Percentiles rank a stretch among this genome's conserved stretches.
Evolutionary conservation across 2,888 invertebrate species (phyloP).

Genomic region (Dryococelus australis): DNA sequence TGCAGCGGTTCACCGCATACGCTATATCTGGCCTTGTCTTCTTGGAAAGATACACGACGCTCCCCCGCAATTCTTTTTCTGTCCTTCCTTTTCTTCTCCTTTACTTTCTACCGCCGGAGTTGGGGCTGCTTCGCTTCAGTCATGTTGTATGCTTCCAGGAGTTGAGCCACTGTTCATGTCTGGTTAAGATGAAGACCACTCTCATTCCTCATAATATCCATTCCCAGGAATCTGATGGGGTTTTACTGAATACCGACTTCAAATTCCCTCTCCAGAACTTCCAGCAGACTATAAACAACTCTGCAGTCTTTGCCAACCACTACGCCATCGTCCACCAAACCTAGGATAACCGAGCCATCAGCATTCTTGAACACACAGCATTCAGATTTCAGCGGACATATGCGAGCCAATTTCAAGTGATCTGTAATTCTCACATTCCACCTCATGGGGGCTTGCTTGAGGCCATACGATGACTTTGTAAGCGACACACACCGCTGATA

Average conservation of each 20-base stretch:
- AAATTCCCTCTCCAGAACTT: not conserved
- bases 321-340: not conserved
- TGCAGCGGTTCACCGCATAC: too few relatives aligned
- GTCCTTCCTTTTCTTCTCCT: too few relatives aligned
- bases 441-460: not conserved
- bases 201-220: too few relatives aligned
- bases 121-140: too few relatives aligned
- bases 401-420: not conserved
- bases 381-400: not conserved
- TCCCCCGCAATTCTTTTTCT: too few relatives aligned
- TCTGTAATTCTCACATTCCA: not conserved
- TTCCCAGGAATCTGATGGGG: too few relatives aligned
- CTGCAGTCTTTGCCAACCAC: not conserved
- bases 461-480: not conserved
- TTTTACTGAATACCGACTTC: too few relatives aligned
- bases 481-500: not conserved
- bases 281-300: not conserved
- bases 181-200: too few relatives aligned
- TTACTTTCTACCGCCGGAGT: not conserved
- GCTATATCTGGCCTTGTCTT: too few relatives aligned
- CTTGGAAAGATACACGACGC: too few relatives aligned
- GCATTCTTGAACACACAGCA: not conserved
- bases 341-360: not conserved
- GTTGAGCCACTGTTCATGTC: too few relatives aligned
- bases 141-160: too few relatives aligned